A percentile compares a stretch with the other conserved stretches of the same genome.
These are phyloP conservation scores for Proisotoma minuta DNA, from an alignment of 2,888 invertebrate species.

Conservation along the genomic window DNA sequence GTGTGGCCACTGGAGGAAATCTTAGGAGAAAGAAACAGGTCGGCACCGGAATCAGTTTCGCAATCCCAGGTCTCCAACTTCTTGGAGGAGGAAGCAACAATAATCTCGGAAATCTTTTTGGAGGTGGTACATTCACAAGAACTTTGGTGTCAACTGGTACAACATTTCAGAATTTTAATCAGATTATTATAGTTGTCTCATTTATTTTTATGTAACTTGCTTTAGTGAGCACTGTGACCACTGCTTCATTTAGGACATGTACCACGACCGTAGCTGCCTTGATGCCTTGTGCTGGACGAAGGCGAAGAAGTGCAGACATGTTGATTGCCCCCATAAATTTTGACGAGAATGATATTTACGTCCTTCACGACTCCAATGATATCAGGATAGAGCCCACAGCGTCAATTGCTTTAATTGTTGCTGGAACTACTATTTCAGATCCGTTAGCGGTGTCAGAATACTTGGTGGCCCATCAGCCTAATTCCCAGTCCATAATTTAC, in stretches of 20 bases:
- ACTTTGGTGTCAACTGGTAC: conserved; percentile 39
- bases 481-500: conserved; percentile 20
- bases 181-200: background rate
- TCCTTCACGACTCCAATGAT: background rate
- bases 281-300: conserved; percentile 32
- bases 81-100: conserved; percentile 13
- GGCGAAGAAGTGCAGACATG: conserved; percentile 7
- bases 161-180: background rate
- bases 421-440: conserved; percentile 26
- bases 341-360: background rate
- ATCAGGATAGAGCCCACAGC: conserved; percentile 18
- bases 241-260: conserved; percentile 32
- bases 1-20: background rate
- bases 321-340: background rate
- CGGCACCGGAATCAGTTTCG: conserved; percentile 29
- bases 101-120: conserved; percentile 30
- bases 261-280: conserved; percentile 12
- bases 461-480: conserved; percentile 20
- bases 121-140: conserved; percentile 26
- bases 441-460: conserved; percentile 23
- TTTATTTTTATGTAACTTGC: background rate
- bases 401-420: conserved; percentile 23
- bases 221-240: conserved; percentile 34
- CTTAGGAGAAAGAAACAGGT: background rate
- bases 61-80: conserved; percentile 31